Conservation (phyloP, 2,888 invertebrate species). For the Noctua janthe region DNA sequence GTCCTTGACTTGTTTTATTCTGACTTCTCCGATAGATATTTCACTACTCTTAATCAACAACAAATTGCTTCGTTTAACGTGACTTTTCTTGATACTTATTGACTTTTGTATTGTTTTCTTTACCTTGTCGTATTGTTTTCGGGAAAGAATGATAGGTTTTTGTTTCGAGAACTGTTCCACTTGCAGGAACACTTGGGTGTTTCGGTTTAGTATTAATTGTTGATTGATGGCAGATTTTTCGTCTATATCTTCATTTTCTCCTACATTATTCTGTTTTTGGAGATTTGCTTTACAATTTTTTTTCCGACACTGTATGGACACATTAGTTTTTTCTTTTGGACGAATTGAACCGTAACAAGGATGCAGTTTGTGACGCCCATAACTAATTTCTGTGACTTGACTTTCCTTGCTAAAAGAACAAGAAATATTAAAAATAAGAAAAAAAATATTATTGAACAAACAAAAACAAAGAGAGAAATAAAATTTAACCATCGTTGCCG, state of each 20-base stretch:
- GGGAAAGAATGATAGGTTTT: conserved; percentile 78
- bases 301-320: conserved; percentile 32
- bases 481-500: conserved; percentile 64
- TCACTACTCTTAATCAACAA: conserved; percentile 41
- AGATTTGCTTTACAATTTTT: neutral
- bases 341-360: conserved; percentile 26
- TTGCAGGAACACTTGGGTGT: conserved; percentile 78
- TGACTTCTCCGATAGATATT: conserved; percentile 74
- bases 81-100: conserved; percentile 59
- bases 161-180: conserved; percentile 76
- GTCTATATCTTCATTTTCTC: neutral
- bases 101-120: conserved; percentile 78
- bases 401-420: conserved; percentile 64
- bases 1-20: conserved; percentile 60
- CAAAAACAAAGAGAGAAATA: conserved; percentile 23
- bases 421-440: neutral
- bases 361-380: conserved; percentile 43
- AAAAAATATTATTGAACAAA: conserved; percentile 17
- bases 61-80: conserved; percentile 51
- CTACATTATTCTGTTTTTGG: neutral
- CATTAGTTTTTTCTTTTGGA: conserved; percentile 14
- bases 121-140: conserved; percentile 82
- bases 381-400: conserved; percentile 58
- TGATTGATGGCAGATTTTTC: conserved; percentile 63
- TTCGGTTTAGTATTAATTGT: conserved; percentile 74